Percentiles rank a stretch among this genome's conserved stretches.
These are phyloP conservation scores for Heteromyza rotundicornis DNA, from an alignment of 2,888 invertebrate genomes.

Conservation along the genomic window DNA sequence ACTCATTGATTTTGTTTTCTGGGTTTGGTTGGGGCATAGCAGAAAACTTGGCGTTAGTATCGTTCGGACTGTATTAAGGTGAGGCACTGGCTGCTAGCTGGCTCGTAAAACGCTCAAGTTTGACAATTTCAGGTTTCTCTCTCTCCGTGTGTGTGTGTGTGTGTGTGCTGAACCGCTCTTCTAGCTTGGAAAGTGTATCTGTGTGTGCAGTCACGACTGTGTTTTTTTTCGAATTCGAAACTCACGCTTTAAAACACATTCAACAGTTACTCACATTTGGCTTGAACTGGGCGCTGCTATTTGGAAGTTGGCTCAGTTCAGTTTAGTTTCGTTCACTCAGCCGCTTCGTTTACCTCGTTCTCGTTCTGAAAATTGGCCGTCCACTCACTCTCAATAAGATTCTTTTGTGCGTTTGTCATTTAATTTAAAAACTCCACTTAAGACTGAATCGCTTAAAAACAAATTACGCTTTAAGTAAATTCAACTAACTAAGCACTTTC, in stretches of 20 bases:
- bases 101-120: conserved; percentile 2
- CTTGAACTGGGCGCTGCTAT: not conserved
- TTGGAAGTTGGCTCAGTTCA: not conserved
- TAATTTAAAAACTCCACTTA: no score
- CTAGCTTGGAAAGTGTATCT: not conserved
- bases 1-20: no score
- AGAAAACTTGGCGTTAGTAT: conserved; percentile 29
- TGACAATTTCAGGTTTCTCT: conserved; percentile 13
- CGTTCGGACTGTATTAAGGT: conserved; percentile 31
- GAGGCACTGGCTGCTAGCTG: conserved; percentile 22
- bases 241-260: not conserved
- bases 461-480: no score
- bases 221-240: not conserved
- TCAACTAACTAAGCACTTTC: no score
- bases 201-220: not conserved
- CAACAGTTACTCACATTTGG: not conserved
- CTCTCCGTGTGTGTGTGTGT: conserved; percentile 3
- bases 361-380: no score
- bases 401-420: no score
- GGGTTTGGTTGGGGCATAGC: conserved; percentile 28
- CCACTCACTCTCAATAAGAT: no score
- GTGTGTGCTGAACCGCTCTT: not conserved
- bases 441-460: no score
- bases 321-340: not conserved
- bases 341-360: not conserved